A percentile compares a stretch with the other conserved stretches of the same genome.
Conservation (phyloP, 2,797 vertebrate genomes). For the Philypnodon macrostomus region DNA sequence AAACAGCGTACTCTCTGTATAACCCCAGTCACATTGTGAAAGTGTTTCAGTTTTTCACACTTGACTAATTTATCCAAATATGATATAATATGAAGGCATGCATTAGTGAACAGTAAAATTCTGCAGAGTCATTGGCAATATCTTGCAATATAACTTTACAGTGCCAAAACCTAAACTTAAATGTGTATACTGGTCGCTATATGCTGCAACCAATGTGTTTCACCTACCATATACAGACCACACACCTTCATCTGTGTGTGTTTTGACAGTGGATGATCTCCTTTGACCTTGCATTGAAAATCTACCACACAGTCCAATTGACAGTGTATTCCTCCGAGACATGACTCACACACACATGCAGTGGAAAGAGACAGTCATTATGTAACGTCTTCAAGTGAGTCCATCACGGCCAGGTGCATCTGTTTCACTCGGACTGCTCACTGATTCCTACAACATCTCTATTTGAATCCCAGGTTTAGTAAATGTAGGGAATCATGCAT, state of each 20-base stretch:
- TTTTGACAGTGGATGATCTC: constrained; percentile 4
- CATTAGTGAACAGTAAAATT: no score
- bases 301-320: constrained; percentile 29
- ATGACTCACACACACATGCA: constrained; percentile 28
- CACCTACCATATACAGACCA: no score
- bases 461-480: background rate
- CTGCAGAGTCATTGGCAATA: no score
- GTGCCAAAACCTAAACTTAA: no score
- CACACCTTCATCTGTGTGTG: no score
- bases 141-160: no score
- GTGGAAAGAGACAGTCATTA: constrained; percentile 11
- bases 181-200: no score
- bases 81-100: no score
- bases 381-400: constrained; percentile 13
- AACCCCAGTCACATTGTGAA: background rate
- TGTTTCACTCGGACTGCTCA: background rate
- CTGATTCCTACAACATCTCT: constrained; percentile 1
- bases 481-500: no score
- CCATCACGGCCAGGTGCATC: constrained; percentile 5
- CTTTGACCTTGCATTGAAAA: constrained; percentile 16
- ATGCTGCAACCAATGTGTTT: background rate
- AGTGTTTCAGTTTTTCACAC: no score
- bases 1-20: background rate
- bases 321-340: constrained; percentile 32
- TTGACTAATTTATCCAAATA: no score